Evolutionary conservation across 2,888 invertebrate species (phyloP).

Genomic region (Lasioglossum morio): DNA sequence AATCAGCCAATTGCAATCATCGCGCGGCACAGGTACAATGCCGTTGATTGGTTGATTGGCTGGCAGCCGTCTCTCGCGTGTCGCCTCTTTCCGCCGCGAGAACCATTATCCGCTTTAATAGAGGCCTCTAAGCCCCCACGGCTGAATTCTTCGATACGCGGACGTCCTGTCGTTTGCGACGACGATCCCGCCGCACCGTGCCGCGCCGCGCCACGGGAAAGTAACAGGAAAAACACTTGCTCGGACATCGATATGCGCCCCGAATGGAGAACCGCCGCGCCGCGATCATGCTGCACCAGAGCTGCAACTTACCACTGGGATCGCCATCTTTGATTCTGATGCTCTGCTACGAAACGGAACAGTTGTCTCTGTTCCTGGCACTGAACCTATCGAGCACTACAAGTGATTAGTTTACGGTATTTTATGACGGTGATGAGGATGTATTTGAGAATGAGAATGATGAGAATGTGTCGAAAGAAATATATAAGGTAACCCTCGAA

Average conservation of each 20-base stretch:
- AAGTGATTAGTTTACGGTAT: background rate
- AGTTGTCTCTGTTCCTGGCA: background rate
- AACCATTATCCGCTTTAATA: constrained; percentile 42
- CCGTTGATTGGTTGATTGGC: constrained; percentile 64
- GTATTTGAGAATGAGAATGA: background rate
- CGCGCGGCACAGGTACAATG: constrained; percentile 51
- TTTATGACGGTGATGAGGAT: background rate
- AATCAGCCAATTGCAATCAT: constrained; percentile 71
- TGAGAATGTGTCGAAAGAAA: background rate
- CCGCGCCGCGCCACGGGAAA: background rate
- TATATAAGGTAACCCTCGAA: background rate
- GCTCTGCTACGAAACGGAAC: constrained; percentile 41
- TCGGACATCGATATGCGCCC: background rate
- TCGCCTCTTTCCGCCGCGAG: constrained; percentile 55
- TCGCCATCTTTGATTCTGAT: background rate
- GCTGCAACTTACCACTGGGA: background rate
- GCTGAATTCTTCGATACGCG: constrained; percentile 28
- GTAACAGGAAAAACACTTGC: background rate
- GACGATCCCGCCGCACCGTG: background rate
- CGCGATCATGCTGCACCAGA: background rate
- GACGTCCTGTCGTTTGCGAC: constrained; percentile 1
- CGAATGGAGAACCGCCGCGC: background rate
- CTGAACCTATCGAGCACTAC: background rate
- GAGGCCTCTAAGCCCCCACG: constrained; percentile 31
- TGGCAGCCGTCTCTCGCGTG: constrained; percentile 56